These are phyloP conservation scores for Nyctibius bracteatus DNA, from an alignment of 2,113 vertebrate species.

Conservation along the genomic window DNA sequence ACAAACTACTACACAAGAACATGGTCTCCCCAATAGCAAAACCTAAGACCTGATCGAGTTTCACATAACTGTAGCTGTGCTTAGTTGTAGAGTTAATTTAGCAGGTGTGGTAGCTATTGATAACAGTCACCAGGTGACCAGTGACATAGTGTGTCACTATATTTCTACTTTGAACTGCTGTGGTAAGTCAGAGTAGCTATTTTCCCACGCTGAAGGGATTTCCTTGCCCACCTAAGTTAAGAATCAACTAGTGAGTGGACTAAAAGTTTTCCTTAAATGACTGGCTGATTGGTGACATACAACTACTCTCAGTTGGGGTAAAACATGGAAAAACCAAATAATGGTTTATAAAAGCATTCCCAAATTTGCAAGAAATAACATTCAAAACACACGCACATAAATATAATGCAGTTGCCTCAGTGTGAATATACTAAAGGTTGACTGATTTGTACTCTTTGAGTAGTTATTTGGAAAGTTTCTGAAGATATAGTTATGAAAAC, in stretches of 20 bases:
- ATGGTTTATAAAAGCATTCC: background rate
- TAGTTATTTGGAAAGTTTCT: background rate
- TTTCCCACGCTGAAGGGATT: background rate
- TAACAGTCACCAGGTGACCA: background rate
- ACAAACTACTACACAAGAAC: background rate
- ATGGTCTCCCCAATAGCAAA: background rate
- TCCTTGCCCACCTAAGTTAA: background rate
- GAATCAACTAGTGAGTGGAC: background rate
- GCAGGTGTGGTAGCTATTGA: background rate
- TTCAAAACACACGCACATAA: background rate
- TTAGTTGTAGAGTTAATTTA: background rate
- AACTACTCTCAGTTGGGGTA: background rate
- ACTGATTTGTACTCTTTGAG: background rate
- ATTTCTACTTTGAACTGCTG: background rate
- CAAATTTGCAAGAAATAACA: background rate
- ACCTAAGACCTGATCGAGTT: rapidly evolving
- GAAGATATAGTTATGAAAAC: background rate
- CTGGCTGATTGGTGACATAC: background rate
- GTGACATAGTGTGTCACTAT: background rate
- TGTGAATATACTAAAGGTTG: background rate
- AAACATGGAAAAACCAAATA: background rate
- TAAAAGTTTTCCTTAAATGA: background rate
- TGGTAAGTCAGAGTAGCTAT: background rate
- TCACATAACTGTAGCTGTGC: rapidly evolving
- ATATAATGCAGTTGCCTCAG: background rate